Percentiles rank a stretch among this genome's conserved stretches.
These are phyloP conservation scores for Acronicta aceris DNA, from an alignment of 2,888 invertebrate genomes.

Conservation along the genomic window DNA sequence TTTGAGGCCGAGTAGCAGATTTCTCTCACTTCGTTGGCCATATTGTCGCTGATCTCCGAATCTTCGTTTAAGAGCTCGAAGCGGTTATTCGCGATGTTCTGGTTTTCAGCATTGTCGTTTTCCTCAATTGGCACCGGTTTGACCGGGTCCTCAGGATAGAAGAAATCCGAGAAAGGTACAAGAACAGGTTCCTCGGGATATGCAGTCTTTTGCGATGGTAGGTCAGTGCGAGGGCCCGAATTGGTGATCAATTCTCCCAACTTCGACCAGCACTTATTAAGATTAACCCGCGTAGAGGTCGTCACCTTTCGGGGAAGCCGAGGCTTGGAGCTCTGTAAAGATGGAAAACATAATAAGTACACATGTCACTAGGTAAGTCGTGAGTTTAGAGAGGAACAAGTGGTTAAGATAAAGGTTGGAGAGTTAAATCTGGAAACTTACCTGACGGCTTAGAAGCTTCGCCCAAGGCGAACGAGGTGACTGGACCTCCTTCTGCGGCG, in stretches of 20 bases:
- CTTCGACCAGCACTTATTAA: constrained; percentile 91
- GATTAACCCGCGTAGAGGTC: constrained; percentile 89
- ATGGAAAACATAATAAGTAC: constrained; percentile 61
- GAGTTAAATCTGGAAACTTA: constrained; percentile 66
- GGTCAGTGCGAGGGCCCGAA: constrained; percentile 79
- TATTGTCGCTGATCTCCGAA: constrained; percentile 88
- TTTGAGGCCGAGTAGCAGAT: constrained; percentile 83
- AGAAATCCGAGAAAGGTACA: constrained; percentile 80
- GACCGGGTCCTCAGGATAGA: constrained; percentile 80
- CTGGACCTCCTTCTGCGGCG: constrained; percentile 80
- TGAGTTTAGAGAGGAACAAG: constrained; percentile 16
- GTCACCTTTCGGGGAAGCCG: constrained; percentile 89
- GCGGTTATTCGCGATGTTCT: constrained; percentile 81
- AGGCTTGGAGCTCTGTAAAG: constrained; percentile 88
- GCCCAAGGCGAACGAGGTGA: constrained; percentile 89
- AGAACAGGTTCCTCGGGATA: constrained; percentile 81
- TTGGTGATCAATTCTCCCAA: constrained; percentile 89
- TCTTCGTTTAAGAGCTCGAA: constrained; percentile 79
- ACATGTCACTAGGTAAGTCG: constrained; percentile 13
- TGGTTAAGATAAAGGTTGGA: constrained; percentile 5
- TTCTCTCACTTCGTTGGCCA: constrained; percentile 89
- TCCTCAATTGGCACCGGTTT: constrained; percentile 81
- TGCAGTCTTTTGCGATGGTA: constrained; percentile 85
- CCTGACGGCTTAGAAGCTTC: constrained; percentile 88
- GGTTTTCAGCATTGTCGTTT: constrained; percentile 83